These are phyloP conservation scores for Chrysodeixis includens DNA, from an alignment of 2,888 invertebrate genomes.

Conservation along the genomic window DNA sequence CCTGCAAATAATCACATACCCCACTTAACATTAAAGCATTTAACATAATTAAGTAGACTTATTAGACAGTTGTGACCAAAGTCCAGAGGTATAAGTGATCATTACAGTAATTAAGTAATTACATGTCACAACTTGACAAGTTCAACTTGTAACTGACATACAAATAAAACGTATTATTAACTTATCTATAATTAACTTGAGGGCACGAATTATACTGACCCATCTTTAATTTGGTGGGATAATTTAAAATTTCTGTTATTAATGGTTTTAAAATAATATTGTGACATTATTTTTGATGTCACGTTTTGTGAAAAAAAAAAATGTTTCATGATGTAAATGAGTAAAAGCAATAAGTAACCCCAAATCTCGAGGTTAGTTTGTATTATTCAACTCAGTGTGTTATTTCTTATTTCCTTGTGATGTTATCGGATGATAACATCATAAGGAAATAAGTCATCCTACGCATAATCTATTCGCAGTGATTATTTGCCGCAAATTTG, in stretches of 20 bases:
- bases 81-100: slow-evolving; percentile 21
- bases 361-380: too few relatives aligned
- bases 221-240: slow-evolving; percentile 20
- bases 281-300: too few relatives aligned
- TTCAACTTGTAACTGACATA: slow-evolving; percentile 19
- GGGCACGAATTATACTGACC: slow-evolving; percentile 16
- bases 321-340: too few relatives aligned
- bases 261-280: too few relatives aligned
- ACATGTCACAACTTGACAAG: slow-evolving; percentile 33
- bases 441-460: too few relatives aligned
- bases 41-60: slow-evolving; percentile 28
- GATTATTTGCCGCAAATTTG: too few relatives aligned
- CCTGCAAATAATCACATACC: not conserved
- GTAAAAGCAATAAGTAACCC: too few relatives aligned
- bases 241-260: not conserved
- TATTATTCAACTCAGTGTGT: too few relatives aligned
- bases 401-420: too few relatives aligned
- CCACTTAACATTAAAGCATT: not conserved
- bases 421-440: too few relatives aligned
- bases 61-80: slow-evolving; percentile 8
- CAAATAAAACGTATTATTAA: slow-evolving; percentile 39
- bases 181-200: slow-evolving; percentile 2
- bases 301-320: too few relatives aligned
- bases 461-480: too few relatives aligned
- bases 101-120: slow-evolving; percentile 31